Conservation (phyloP, 2,113 vertebrate genomes). For the Nothobranchius kuhntae region DNA sequence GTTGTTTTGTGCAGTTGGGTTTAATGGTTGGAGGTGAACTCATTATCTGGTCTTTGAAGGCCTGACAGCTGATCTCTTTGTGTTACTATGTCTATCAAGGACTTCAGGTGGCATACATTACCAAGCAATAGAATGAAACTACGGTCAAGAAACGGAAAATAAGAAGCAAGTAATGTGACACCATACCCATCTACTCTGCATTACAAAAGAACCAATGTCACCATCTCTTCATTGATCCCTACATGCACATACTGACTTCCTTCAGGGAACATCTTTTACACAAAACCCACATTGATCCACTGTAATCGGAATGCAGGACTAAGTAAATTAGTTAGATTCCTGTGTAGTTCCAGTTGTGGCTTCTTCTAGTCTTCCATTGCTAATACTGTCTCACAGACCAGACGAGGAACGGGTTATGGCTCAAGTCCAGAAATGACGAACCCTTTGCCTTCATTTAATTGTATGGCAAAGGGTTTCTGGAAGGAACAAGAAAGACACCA, state of each 20-base stretch:
- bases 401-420: slow-evolving; percentile 28
- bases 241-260: slow-evolving; percentile 35
- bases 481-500: slow-evolving; percentile 1
- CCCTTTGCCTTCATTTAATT: not conserved
- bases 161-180: slow-evolving; percentile 56
- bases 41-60: slow-evolving; percentile 37
- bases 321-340: slow-evolving; percentile 6
- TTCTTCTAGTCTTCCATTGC: slow-evolving; percentile 3
- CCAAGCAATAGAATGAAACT: slow-evolving; percentile 10
- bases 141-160: slow-evolving; percentile 34
- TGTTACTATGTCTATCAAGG: slow-evolving; percentile 52
- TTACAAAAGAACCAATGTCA: slow-evolving; percentile 52
- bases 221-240: slow-evolving; percentile 40
- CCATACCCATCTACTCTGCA: slow-evolving; percentile 56
- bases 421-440: slow-evolving; percentile 24
- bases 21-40: slow-evolving; percentile 40
- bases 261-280: slow-evolving; percentile 53
- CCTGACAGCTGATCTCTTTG: slow-evolving; percentile 58
- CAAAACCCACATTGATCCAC: slow-evolving; percentile 27
- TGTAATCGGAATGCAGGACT: not conserved
- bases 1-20: slow-evolving; percentile 45
- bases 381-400: slow-evolving; percentile 25
- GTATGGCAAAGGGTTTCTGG: slow-evolving; percentile 5
- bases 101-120: slow-evolving; percentile 47
- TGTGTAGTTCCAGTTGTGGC: slow-evolving; percentile 15